Conservation (phyloP, 2,888 invertebrate genomes). For the Heteromurus nitidus region DNA sequence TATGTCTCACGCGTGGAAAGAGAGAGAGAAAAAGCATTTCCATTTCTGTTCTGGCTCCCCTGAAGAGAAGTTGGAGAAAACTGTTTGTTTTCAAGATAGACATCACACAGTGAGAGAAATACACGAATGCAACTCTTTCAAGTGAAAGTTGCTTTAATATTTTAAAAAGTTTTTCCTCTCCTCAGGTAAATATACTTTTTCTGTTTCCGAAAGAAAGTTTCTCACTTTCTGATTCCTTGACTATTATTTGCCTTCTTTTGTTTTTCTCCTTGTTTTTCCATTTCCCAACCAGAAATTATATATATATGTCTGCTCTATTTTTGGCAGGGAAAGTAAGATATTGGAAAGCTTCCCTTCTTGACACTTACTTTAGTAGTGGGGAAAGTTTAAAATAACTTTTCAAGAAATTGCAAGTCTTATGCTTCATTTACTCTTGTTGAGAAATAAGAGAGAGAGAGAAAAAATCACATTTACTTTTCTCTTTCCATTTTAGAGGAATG, state of each 20-base stretch:
- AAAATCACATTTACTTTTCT: not conserved
- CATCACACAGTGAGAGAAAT: no score
- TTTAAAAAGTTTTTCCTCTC: slow-evolving; percentile 44
- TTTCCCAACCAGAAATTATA: no score
- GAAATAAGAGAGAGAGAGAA: not conserved
- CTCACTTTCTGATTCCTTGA: slow-evolving; percentile 28
- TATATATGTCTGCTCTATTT: not conserved
- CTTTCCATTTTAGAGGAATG: slow-evolving; percentile 1
- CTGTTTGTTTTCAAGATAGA: no score
- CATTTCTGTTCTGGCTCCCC: no score
- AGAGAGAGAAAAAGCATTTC: no score
- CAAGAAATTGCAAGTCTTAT: not conserved
- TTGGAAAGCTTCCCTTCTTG: no score
- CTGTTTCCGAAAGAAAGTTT: slow-evolving; percentile 18
- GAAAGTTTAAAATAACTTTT: slow-evolving; percentile 18
- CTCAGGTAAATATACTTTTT: slow-evolving; percentile 44
- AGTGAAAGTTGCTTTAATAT: slow-evolving; percentile 52
- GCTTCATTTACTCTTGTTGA: not conserved
- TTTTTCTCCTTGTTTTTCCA: slow-evolving; percentile 4
- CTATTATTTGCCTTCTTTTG: slow-evolving; percentile 40
- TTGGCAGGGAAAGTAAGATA: not conserved
- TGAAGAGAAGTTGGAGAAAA: no score
- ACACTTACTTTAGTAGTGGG: no score
- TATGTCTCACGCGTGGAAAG: no score
- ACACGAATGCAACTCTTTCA: slow-evolving; percentile 11